Conservation (phyloP, 2,797 vertebrate species). For the Acipenser oxyrinchus region DNA sequence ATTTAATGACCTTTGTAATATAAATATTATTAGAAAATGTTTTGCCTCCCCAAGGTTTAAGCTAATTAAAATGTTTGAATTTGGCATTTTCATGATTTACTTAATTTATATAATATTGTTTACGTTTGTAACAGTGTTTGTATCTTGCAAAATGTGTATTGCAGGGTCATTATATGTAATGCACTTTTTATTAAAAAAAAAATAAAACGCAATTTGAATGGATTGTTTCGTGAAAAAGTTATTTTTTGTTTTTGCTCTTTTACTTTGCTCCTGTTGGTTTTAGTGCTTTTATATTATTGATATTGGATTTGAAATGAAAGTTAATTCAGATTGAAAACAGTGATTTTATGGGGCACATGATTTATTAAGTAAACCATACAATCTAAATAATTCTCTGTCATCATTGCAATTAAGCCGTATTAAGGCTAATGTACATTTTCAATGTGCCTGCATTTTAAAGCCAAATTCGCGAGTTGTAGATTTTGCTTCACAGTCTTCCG, state of each 20-base stretch:
- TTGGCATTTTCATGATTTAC: conserved; percentile 66
- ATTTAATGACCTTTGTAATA: conserved; percentile 63
- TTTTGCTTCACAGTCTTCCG: no score
- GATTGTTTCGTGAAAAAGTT: conserved; percentile 4
- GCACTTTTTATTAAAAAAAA: conserved; percentile 78
- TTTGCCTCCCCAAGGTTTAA: conserved; percentile 52
- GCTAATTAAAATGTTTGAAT: conserved; percentile 54
- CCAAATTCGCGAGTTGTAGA: no score
- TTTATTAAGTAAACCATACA: no score
- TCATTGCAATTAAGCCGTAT: no score
- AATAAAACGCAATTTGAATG: conserved; percentile 53
- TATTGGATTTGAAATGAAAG: no score
- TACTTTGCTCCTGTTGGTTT: no score
- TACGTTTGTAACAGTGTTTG: conserved; percentile 60
- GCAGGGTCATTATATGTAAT: conserved; percentile 69
- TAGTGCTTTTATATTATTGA: no score
- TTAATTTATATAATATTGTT: conserved; percentile 69
- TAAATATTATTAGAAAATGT: conserved; percentile 61
- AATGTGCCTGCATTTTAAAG: no score
- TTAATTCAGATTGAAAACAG: no score
- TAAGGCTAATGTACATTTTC: no score
- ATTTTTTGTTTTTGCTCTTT: background rate
- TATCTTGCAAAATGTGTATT: conserved; percentile 47
- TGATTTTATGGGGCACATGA: no score
- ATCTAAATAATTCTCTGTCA: no score